Evolutionary conservation across 2,888 invertebrate species (phyloP).

Genomic region (Sinotaia quadrata): DNA sequence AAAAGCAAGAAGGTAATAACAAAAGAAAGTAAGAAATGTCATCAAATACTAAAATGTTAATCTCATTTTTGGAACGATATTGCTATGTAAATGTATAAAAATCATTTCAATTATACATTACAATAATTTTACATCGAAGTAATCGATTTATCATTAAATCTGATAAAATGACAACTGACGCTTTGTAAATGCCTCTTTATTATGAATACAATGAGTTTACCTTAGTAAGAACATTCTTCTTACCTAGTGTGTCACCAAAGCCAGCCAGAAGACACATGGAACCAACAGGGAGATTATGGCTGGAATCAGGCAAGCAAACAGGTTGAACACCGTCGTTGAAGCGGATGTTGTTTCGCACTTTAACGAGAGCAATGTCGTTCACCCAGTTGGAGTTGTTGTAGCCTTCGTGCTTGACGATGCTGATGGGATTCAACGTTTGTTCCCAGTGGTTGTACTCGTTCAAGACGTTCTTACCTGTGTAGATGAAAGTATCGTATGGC

Average conservation of each 20-base stretch:
- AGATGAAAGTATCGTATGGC: neutral
- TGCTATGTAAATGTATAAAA: too few species aligned
- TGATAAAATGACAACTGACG: too few species aligned
- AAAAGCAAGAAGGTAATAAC: too few species aligned
- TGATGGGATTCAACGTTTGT: neutral
- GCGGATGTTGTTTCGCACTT: neutral
- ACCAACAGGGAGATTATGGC: neutral
- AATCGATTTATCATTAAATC: too few species aligned
- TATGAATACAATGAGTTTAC: neutral
- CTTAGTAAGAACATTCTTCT: neutral
- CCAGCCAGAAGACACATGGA: neutral
- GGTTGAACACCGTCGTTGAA: neutral
- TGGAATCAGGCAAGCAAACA: neutral
- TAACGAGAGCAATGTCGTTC: neutral
- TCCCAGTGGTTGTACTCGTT: neutral
- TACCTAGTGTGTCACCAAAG: conserved; percentile 1
- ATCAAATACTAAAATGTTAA: too few species aligned
- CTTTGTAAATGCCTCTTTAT: too few species aligned
- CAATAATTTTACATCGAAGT: too few species aligned
- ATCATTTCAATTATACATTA: too few species aligned
- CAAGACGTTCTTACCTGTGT: neutral
- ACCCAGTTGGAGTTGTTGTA: neutral
- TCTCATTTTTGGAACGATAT: too few species aligned
- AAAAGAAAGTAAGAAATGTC: too few species aligned
- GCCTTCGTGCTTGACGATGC: neutral